Evolutionary conservation across 2,113 vertebrate genomes (phyloP).

Genomic region (Tyrannus savana): DNA sequence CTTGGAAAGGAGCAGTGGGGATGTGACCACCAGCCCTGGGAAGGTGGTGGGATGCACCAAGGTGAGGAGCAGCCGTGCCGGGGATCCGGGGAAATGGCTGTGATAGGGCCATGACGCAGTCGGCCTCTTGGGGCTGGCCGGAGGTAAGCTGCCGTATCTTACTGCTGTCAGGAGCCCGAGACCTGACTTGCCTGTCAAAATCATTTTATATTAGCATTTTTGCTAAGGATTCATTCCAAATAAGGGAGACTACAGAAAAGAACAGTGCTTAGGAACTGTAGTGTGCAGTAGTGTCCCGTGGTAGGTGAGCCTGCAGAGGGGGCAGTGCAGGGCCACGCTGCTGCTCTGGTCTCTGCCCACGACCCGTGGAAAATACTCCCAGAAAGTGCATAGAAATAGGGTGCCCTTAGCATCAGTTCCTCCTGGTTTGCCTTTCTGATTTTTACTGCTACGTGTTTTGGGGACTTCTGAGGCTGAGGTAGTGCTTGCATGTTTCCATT

Average conservation of each 20-base stretch:
- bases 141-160: fast-evolving
- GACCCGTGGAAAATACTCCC: background rate
- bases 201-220: background rate
- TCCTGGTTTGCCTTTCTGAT: background rate
- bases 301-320: background rate
- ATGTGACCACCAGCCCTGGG: fast-evolving
- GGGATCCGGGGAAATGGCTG: fast-evolving
- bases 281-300: fast-evolving
- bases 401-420: background rate
- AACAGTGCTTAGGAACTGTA: background rate
- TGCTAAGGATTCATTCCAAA: background rate
- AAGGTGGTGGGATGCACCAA: fast-evolving
- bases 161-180: fast-evolving
- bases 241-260: background rate
- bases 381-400: background rate
- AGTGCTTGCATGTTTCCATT: background rate
- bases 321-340: background rate
- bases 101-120: fast-evolving
- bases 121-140: background rate
- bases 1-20: fast-evolving
- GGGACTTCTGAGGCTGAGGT: background rate
- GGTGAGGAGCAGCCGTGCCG: fast-evolving
- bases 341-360: background rate
- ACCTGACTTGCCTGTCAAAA: background rate
- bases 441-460: fast-evolving